These are phyloP conservation scores for Acronicta psi DNA, from an alignment of 2,888 invertebrate species.

Conservation along the genomic window DNA sequence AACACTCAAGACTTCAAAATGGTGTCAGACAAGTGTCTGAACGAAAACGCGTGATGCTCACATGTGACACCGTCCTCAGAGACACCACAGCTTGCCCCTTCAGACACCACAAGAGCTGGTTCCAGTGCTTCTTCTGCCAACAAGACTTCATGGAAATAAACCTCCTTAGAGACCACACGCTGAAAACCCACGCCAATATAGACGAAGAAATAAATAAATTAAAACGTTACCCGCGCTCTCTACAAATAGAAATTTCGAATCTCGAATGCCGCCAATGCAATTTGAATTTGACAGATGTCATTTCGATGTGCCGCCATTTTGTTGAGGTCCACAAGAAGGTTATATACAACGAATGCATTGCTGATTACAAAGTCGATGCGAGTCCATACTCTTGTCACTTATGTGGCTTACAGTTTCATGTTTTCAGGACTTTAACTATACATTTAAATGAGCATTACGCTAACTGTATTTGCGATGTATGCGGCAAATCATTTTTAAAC, in stretches of 20 bases:
- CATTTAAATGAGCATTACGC: conserved; percentile 86
- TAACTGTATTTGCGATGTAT: conserved; percentile 85
- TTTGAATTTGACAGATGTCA: conserved; percentile 71
- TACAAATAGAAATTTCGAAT: conserved; percentile 81
- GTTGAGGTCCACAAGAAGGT: conserved; percentile 69
- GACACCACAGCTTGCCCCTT: conserved; percentile 82
- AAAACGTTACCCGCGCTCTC: conserved; percentile 78
- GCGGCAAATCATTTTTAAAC: conserved; percentile 86
- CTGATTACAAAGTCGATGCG: conserved; percentile 77
- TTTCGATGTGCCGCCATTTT: conserved; percentile 73
- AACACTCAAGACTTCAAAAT: conserved; percentile 34
- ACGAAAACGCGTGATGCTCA: conserved; percentile 72
- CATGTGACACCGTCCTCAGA: conserved; percentile 72
- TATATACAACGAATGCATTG: conserved; percentile 80
- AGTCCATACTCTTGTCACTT: conserved; percentile 78
- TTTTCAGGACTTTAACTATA: conserved; percentile 77
- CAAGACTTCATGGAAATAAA: conserved; percentile 78
- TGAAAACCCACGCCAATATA: conserved; percentile 64
- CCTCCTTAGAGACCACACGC: conserved; percentile 68
- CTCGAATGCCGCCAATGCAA: conserved; percentile 75
- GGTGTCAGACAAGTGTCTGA: conserved; percentile 73
- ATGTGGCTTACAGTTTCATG: conserved; percentile 76
- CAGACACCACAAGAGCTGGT: conserved; percentile 83
- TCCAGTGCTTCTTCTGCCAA: conserved; percentile 81
- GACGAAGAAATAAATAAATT: conserved; percentile 73